phyloP scores from a whole-genome alignment of 2,797 vertebrate genomes.

The Toxotes lorentzi region DNA sequence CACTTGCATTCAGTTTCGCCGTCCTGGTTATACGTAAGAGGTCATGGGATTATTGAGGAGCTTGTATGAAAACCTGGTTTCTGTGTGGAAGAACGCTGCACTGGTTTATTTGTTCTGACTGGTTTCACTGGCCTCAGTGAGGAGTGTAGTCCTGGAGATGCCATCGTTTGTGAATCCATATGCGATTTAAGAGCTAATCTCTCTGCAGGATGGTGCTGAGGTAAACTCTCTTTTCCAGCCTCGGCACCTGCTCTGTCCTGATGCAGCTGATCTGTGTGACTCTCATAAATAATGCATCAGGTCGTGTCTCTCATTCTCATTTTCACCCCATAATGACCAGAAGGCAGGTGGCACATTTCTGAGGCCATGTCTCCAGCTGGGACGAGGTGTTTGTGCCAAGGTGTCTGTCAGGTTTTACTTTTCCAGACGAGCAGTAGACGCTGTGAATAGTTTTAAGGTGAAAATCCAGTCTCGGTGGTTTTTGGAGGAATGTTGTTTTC shows the following conservation, averaged over 20 bases:
- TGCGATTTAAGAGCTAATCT: conserved; percentile 59
- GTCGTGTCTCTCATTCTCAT: conserved; percentile 21
- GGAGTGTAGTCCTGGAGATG: not conserved
- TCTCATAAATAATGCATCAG: conserved; percentile 69
- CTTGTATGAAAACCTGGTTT: not conserved
- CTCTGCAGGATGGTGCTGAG: not conserved
- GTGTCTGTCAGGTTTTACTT: conserved; percentile 28
- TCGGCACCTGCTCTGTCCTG: conserved; percentile 33
- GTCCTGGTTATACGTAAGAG: not conserved
- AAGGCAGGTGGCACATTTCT: not conserved
- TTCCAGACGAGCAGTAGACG: not conserved
- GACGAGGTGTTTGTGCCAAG: not conserved
- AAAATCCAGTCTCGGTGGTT: not conserved
- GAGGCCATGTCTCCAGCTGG: conserved; percentile 12
- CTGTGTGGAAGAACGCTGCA: not conserved
- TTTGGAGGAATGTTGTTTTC: not conserved
- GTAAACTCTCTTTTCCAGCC: not conserved
- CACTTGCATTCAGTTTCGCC: not conserved
- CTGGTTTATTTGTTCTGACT: not conserved
- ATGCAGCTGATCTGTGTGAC: conserved; percentile 32
- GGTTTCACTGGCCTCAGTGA: not conserved
- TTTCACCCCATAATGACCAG: conserved; percentile 57
- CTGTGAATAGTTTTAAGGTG: not conserved
- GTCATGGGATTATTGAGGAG: not conserved
- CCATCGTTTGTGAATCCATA: conserved; percentile 6